These are phyloP conservation scores for Ptychobarbus kaznakovi DNA, from an alignment of 2,797 vertebrate genomes.

Conservation along the genomic window DNA sequence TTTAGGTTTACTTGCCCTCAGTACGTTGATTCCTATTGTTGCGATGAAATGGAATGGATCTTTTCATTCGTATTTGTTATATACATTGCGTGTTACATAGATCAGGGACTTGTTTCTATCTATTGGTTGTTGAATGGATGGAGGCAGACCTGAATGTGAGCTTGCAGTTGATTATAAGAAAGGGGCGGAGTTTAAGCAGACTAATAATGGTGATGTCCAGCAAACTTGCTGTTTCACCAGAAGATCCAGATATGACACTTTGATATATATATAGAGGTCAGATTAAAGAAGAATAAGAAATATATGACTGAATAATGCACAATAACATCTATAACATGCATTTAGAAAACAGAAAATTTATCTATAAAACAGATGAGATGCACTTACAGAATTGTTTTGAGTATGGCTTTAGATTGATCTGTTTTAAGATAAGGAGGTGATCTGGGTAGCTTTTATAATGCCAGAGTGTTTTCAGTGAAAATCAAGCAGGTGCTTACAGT, in stretches of 20 bases:
- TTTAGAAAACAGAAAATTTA: not conserved
- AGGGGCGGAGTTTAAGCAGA: not conserved
- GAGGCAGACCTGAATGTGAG: not conserved
- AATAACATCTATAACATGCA: not conserved
- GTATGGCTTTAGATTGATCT: not conserved
- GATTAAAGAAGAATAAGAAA: not conserved
- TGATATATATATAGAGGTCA: no score
- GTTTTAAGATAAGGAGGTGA: not conserved
- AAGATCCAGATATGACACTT: no score
- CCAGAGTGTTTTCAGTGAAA: not conserved
- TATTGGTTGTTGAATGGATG: not conserved
- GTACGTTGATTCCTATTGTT: not conserved
- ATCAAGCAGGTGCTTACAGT: not conserved
- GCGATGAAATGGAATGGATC: not conserved
- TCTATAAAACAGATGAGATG: not conserved
- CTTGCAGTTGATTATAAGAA: not conserved
- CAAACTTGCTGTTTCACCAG: not conserved
- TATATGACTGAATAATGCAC: not conserved
- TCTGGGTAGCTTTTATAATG: not conserved
- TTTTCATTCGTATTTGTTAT: not conserved
- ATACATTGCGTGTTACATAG: no score
- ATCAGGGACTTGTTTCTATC: not conserved
- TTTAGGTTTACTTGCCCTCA: not conserved
- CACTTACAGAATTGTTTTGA: not conserved
- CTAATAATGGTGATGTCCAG: not conserved